Base-by-base conservation (phyloP, 2,797 vertebrate species). In the Aplochiton taeniatus region DNA sequence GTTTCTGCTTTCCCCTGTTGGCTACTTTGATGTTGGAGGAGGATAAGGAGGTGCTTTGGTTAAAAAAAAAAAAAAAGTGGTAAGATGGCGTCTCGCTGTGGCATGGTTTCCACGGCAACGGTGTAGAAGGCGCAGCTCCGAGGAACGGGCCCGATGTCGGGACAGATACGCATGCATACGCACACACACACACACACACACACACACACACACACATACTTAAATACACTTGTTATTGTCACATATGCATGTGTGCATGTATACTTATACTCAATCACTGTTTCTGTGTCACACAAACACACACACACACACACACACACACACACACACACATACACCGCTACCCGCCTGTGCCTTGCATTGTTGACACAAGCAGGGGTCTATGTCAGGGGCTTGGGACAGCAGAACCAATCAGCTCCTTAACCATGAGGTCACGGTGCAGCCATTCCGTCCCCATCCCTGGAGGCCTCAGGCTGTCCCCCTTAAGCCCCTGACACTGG, bases 351-450 rank as follows among this genome's bases (percentile, higher is more conserved):
- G 52, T 19, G 18, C 52, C 45, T 61, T 60, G 61, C 62, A 60
- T 47, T 76, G 69, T 79, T 79, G 73, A 63, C 65, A 44, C 55
- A 60, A 62, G 57, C 75, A 52, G 55, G 54, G 63, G 59, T 48
- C 55, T 56, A 58, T 62, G 20, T 49, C 53, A 61, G 67, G 52
- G 57, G 50, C 63, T 54, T 59, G 58, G 69, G 78, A 65, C 73
- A 51, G 61, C 16, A 69, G 62, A 67, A 20, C 51, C 64, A 14
- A 49, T 16, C 9, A 76, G 78, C n/a, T n/a, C 77, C 65, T 63
- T 20, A 67, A 57, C 80, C 74, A 74, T 88, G 84, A 86, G 74
- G 77, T 85, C 81, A 86, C 83, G 61, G 61, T 53, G 18, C 58
- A 65, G 31, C 31, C 3, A 31, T 31, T 6, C 31, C 31, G 6